Evolutionary conservation across 2,888 invertebrate genomes (phyloP), one percentile per base, ranked within the genome.

Genomic region (Aphidius colemani): DNA sequence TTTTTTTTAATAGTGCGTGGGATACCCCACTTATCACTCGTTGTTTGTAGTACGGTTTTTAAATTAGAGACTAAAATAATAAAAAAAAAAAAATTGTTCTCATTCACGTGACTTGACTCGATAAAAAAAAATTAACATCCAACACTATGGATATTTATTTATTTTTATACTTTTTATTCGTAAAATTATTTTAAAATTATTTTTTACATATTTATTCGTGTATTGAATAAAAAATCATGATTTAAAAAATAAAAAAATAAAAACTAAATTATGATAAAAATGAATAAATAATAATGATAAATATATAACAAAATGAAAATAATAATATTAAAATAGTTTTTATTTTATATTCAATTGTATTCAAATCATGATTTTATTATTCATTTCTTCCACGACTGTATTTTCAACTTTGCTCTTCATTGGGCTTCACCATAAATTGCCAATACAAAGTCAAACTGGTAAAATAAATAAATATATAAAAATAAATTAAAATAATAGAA

Each of bases 321-420:
- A 30, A 30, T 30, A 30, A 30, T 30, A 30, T 30, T 3, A 55
- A 43, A 55, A 44, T 55, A 55, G n/a, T 55, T 30, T 44, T 55
- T 44, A 55, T 55, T 41, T 44, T 13, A 55, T 55, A 55, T 55
- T 55, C 55, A 55, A 55, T 55, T 55, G 55, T 55, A 55, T 55
- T 55, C 55, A 55, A 55, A 55, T 55, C 55, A 41, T 13, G 43
- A 13, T 55, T 55, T 55, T 55, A 55, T 55, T 55, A 55, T 55
- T 55, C 55, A 55, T 55, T 55, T 55, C 8, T 55, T 55, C 5
- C 55, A 8, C 55, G 55, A 55, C 43, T 55, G 55, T 43, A 55
- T 55, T 55, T 55, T 55, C 55, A 55, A 55, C 55, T 55, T 55
- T 55, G 44, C 18, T 55, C 55, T 55, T 8, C 55, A 30, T 55